phyloP scores from a whole-genome alignment of 2,797 vertebrate species.

The Triplophysa bombifrons region DNA sequence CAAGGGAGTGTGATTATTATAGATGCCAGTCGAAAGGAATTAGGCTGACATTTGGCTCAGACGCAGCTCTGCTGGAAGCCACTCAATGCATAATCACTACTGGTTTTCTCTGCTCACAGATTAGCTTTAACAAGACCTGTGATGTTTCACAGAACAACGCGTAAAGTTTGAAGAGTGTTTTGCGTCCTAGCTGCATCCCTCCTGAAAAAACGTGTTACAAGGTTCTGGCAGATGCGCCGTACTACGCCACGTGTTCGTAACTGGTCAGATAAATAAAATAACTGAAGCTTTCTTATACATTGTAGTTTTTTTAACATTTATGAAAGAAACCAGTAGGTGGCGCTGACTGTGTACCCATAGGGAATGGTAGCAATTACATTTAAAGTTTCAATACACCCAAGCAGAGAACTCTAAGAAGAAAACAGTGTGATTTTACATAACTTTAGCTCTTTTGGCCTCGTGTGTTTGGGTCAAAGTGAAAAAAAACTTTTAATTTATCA shows the following conservation, averaged over 20 bases:
- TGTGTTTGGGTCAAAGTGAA: background rate
- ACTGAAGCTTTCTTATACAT: background rate
- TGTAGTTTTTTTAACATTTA: background rate
- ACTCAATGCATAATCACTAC: conserved; percentile 38
- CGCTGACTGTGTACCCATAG: no score
- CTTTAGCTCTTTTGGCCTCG: no score
- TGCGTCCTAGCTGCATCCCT: background rate
- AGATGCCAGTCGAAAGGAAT: conserved; percentile 52
- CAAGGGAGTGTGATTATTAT: conserved; percentile 48
- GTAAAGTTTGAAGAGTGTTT: background rate
- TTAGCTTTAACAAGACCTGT: conserved; percentile 41
- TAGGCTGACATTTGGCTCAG: conserved; percentile 54
- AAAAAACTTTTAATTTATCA: background rate
- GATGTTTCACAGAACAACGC: background rate
- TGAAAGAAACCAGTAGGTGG: no score
- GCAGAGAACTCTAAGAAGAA: no score
- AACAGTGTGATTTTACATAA: no score
- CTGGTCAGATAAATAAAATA: background rate
- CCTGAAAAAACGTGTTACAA: background rate
- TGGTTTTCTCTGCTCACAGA: conserved; percentile 35
- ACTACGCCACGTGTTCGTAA: background rate
- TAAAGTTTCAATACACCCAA: no score
- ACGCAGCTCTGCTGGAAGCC: conserved; percentile 43
- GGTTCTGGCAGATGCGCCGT: background rate
- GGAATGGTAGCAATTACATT: background rate